Conservation (phyloP, 2,113 vertebrate species). For the Mungos mungo region DNA sequence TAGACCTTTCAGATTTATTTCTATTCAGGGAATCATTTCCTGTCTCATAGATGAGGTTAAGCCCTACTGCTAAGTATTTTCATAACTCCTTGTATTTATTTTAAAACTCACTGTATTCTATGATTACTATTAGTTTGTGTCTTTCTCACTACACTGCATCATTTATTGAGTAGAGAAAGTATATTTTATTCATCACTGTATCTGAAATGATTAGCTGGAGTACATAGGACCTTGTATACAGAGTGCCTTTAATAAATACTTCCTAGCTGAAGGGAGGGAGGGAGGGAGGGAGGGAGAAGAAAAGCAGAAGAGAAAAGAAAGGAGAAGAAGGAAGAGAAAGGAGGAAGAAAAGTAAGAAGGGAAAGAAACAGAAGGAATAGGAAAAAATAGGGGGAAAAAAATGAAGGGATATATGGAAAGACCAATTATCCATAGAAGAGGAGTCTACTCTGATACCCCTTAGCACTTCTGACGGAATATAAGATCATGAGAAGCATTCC, state of each 20-base stretch:
- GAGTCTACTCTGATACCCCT: background rate
- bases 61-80: background rate
- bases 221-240: background rate
- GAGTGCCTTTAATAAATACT: background rate
- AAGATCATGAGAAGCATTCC: background rate
- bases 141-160: background rate
- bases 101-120: background rate
- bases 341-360: background rate
- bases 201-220: background rate
- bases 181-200: background rate
- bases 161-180: background rate
- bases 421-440: background rate
- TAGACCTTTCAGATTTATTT: background rate
- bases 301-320: background rate
- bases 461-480: background rate
- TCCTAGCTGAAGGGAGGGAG: background rate
- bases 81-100: background rate
- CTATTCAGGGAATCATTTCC: constrained; percentile 7
- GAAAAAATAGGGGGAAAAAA: background rate
- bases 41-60: background rate
- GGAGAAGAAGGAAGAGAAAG: background rate
- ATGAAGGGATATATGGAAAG: background rate
- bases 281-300: background rate
- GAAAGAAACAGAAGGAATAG: background rate
- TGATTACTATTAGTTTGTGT: background rate